Base-by-base conservation (phyloP, 2,113 vertebrate genomes). In the Actenoides hombroni region DNA sequence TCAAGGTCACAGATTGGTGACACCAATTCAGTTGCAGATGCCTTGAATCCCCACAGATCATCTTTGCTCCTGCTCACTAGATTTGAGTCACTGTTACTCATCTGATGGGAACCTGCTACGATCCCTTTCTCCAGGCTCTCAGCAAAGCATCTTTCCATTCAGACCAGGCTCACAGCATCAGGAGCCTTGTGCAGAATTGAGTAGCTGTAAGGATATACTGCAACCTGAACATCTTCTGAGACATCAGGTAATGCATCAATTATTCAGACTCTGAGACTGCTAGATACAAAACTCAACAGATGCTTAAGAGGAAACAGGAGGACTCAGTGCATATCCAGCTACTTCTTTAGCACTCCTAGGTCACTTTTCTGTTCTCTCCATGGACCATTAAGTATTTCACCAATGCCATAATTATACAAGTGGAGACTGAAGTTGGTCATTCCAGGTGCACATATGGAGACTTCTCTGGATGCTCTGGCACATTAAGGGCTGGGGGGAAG, bases 241-340 rank as follows among this genome's bases (percentile, higher is more conserved):
- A 77, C 20, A 86, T 81, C 61, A 92, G 59, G 71, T 75, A 44
- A 84, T 76, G 39, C 19, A 77, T 95, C 91, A 91, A 69, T 95
- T 94, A 94, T 88, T 94, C 78, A 92, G 68, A 29, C 53, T n/a
- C 70, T 94, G 88, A 90, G 96, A 96, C 49, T 54, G 54, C 83
- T 93, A 73, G 14, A 87, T 92, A 39, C 56, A 88, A 95, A 97
- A 90, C 56, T 31, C 90, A 78, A 71, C 37, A 92, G 83, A 60
- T 46, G 57, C 37, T 89, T 71, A 71, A 51, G 70, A 95, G 33
- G 70, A 93, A 94, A 85, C 4, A 4, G 48, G 40, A 84, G 44
- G 26, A 76, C 39, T 90, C 78, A 54, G 69, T 73, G 31, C 20
- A 12, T 81, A 70, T 77, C 46, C 49, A 68, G 33, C 54, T 90